These are phyloP conservation scores for Hydropotes inermis DNA, from an alignment of 2,113 vertebrate species.

Conservation along the genomic window DNA sequence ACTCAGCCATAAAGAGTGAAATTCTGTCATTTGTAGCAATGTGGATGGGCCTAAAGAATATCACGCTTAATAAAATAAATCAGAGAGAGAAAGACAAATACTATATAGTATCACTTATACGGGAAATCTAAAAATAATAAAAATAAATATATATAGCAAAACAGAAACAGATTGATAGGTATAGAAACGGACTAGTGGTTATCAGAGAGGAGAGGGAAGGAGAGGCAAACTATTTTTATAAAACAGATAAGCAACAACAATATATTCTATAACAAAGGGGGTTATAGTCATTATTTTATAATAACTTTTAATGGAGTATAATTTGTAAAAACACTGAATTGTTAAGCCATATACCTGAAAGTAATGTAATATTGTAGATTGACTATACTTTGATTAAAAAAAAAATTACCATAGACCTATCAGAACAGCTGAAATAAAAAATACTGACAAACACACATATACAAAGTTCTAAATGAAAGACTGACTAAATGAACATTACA, in stretches of 20 bases:
- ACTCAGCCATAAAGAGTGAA: neutral
- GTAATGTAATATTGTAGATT: neutral
- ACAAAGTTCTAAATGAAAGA: neutral
- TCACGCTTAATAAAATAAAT: neutral
- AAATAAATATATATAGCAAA: neutral
- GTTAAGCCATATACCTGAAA: neutral
- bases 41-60: neutral
- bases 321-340: neutral
- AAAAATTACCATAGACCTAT: neutral
- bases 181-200: neutral
- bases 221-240: neutral
- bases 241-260: neutral
- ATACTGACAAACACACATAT: neutral
- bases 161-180: neutral
- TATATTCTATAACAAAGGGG: neutral
- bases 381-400: neutral
- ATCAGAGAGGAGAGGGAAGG: neutral
- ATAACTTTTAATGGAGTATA: neutral
- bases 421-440: neutral
- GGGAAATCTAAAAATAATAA: neutral
- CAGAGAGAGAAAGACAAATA: neutral
- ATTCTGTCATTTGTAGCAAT: neutral
- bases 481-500: neutral
- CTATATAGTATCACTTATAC: neutral
- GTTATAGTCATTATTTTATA: neutral